Evolutionary conservation across 64 coral and sea anemone species (phyloP).

Genomic region (Stylophora pistillata): DNA sequence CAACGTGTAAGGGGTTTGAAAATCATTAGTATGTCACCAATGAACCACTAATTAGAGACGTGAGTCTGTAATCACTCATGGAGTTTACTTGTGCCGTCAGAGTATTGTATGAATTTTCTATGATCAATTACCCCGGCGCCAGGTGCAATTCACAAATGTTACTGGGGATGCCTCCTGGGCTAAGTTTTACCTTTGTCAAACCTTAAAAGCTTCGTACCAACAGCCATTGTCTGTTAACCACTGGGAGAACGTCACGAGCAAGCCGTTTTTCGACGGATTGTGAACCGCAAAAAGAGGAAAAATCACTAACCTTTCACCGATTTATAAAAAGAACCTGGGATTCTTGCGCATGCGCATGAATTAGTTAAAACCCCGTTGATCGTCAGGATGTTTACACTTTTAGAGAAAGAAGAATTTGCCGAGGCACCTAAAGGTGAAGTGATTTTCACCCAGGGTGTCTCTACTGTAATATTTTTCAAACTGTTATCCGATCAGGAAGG

Average conservation of each 20-base stretch:
- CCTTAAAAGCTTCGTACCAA: slow-evolving; percentile 26
- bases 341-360: slow-evolving; percentile 37
- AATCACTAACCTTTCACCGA: neutral
- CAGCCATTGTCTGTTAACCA: slow-evolving; percentile 8
- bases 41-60: slow-evolving; percentile 70
- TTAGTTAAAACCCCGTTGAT: neutral
- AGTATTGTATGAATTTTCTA: slow-evolving; percentile 58
- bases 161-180: slow-evolving; percentile 58
- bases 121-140: slow-evolving; percentile 60
- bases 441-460: neutral
- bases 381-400: neutral
- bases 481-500: neutral
- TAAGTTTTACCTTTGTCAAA: slow-evolving; percentile 33
- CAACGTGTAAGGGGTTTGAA: slow-evolving; percentile 7
- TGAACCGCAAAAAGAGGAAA: slow-evolving; percentile 8
- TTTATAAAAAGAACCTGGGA: neutral
- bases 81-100: slow-evolving; percentile 16
- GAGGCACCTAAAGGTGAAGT: neutral
- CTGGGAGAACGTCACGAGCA: slow-evolving; percentile 29
- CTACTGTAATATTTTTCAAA: neutral
- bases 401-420: neutral
- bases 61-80: slow-evolving; percentile 41
- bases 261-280: slow-evolving; percentile 2
- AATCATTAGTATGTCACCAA: slow-evolving; percentile 57
- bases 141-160: slow-evolving; percentile 51